Conservation (phyloP, 2,113 vertebrate genomes). For the Takifugu flavidus region DNA sequence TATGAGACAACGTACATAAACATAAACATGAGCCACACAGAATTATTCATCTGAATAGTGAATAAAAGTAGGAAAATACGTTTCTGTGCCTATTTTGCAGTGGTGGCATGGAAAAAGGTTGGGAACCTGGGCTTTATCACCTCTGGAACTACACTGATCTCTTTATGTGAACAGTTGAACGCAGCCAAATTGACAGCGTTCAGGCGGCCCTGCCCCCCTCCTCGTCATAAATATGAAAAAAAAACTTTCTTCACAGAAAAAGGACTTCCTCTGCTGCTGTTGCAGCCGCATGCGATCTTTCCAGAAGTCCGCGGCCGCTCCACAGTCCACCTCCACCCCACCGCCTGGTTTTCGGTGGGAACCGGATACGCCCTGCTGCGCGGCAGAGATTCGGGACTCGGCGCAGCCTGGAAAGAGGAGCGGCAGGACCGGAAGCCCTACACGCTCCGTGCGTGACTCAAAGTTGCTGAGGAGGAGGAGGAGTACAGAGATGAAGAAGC, state of each 20-base stretch:
- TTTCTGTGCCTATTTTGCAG: too few relatives aligned
- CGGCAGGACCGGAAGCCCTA: neutral
- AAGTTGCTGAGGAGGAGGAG: slow-evolving; percentile 27
- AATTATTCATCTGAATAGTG: too few relatives aligned
- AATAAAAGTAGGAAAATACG: too few relatives aligned
- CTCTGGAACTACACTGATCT: neutral
- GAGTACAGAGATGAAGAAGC: slow-evolving; percentile 14
- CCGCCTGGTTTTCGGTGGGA: slow-evolving; percentile 1
- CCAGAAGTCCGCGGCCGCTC: slow-evolving; percentile 10
- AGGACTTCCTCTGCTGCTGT: slow-evolving; percentile 11
- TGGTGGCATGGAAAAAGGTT: too few relatives aligned
- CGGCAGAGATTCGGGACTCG: neutral
- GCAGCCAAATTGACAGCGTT: slow-evolving; percentile 18
- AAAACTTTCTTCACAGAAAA: slow-evolving; percentile 34
- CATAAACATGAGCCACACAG: too few relatives aligned
- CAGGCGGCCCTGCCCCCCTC: slow-evolving; percentile 39
- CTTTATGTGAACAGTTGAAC: slow-evolving; percentile 9
- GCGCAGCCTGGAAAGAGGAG: slow-evolving; percentile 15
- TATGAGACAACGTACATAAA: too few relatives aligned
- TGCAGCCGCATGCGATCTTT: slow-evolving; percentile 24
- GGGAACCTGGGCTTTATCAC: neutral
- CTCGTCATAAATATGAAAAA: slow-evolving; percentile 42
- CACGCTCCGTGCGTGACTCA: neutral
- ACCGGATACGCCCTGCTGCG: neutral
- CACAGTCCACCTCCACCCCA: slow-evolving; percentile 5